phyloP scores from a whole-genome alignment of 2,797 vertebrate genomes.

The Euthynnus affinis region DNA sequence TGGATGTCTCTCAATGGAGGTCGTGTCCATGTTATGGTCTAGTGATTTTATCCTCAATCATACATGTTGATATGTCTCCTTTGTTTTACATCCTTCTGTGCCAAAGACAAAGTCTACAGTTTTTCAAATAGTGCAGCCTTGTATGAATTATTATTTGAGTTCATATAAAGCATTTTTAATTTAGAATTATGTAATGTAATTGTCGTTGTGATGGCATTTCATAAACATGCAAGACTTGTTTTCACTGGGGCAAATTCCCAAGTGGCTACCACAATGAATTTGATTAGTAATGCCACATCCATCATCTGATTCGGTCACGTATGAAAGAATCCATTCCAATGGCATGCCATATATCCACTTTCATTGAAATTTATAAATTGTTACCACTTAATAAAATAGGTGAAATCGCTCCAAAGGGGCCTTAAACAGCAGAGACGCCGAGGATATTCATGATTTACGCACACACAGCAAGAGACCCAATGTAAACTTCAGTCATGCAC shows the following conservation, averaged over 20 bases:
- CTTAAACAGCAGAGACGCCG: slow-evolving; percentile 57
- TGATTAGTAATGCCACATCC: slow-evolving; percentile 77
- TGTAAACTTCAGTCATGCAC: slow-evolving; percentile 71
- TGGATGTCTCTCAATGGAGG: slow-evolving; percentile 44
- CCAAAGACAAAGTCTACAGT: not conserved
- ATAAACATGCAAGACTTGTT: slow-evolving; percentile 49
- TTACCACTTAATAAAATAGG: slow-evolving; percentile 83
- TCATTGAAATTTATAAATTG: slow-evolving; percentile 73
- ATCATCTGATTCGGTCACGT: slow-evolving; percentile 72
- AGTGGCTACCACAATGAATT: slow-evolving; percentile 70
- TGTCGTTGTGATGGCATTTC: slow-evolving; percentile 39
- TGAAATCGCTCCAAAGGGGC: slow-evolving; percentile 75
- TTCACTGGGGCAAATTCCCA: slow-evolving; percentile 56
- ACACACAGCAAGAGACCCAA: slow-evolving; percentile 52
- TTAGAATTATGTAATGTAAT: slow-evolving; percentile 38
- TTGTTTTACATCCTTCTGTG: slow-evolving; percentile 23
- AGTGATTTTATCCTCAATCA: slow-evolving; percentile 47
- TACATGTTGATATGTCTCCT: slow-evolving; percentile 38
- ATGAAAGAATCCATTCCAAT: slow-evolving; percentile 53
- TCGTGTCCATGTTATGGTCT: slow-evolving; percentile 38
- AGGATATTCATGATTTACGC: slow-evolving; percentile 81
- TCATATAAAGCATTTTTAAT: slow-evolving; percentile 37
- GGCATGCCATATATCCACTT: slow-evolving; percentile 63
- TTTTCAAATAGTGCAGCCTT: not conserved
- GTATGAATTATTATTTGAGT: slow-evolving; percentile 16